Evolutionary conservation across 2,888 invertebrate species (phyloP), one percentile per base, ranked within the genome.

Genomic region (Apamea monoglypha): DNA sequence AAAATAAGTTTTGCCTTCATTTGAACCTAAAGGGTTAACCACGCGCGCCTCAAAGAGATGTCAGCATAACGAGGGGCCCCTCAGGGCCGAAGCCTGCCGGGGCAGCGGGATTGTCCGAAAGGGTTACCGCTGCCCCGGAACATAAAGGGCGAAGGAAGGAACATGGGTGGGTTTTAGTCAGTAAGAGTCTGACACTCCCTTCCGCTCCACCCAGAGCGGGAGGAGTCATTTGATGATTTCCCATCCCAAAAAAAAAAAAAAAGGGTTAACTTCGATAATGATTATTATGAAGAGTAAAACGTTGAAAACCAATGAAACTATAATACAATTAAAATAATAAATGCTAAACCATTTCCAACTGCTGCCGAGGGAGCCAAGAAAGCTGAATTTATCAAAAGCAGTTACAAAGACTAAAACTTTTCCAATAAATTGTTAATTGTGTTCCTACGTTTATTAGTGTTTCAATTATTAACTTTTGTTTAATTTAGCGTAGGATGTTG

Each of bases 341-440:
- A 50, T 59, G 25, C 32, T 14, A 70, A n/a, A 69, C 40, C 32
- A 36, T 44, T 76, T 63, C 32, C 53, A 68, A 56, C 12, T n/a
- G 53, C 44, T 71, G 7, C 66, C 44, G 8, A 67, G 79, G 66
- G 66, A 71, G 59, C 50, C 3, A 29, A 78, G 53, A 47, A 83
- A 66, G 36, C 25, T 59, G 25, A 50, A 70, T 61, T 76, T 59
- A 76, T 50, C n/a, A 83, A 64, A 76, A 76, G 56, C 69, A 40
- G 21, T 61, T 21, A 70, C 59, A 74, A 82, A 76, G 63, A 56
- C 56, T 47, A 59, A 47, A 80, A 61, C 67, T 82, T 61, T n/a
- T 40, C 32, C 12, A 59, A 44, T 61, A 40, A 59, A 67, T 25
- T 67, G 59, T 53, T 59, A 32, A 75, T 59, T 67, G 29, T 59